These are phyloP conservation scores for Polydrusus pterygomalis DNA, from an alignment of 2,888 invertebrate genomes.

Conservation along the genomic window DNA sequence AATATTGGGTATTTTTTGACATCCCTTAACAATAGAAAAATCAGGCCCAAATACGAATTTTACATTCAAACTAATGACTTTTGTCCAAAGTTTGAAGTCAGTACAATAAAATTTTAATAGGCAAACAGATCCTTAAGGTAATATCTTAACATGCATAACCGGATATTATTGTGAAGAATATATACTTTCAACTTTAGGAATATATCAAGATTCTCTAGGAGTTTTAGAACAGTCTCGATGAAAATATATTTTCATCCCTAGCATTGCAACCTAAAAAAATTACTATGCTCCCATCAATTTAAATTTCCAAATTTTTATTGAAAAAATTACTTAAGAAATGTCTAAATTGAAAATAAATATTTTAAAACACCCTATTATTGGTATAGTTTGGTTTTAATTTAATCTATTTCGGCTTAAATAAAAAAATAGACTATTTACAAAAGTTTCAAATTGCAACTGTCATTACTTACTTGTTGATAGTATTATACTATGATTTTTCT, in stretches of 20 bases:
- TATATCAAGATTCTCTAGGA: not conserved
- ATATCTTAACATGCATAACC: too few relatives aligned
- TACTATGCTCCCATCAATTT: slow-evolving; percentile 24
- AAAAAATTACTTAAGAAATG: not conserved
- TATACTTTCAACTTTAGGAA: not conserved
- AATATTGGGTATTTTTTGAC: too few relatives aligned
- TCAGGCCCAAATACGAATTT: not conserved
- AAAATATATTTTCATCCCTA: slow-evolving; percentile 1
- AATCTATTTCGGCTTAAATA: too few relatives aligned
- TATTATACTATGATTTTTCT: too few relatives aligned
- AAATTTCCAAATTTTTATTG: not conserved
- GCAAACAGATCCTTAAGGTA: too few relatives aligned
- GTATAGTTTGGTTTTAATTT: too few relatives aligned
- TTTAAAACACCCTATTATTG: too few relatives aligned
- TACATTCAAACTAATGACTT: not conserved
- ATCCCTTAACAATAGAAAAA: too few relatives aligned
- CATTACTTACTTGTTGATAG: too few relatives aligned
- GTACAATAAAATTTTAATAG: not conserved
- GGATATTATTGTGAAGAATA: not conserved
- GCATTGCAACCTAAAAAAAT: not conserved
- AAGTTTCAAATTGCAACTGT: too few relatives aligned
- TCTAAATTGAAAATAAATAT: too few relatives aligned
- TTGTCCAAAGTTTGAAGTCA: not conserved
- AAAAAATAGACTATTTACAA: too few relatives aligned
- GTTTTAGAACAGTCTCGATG: slow-evolving; percentile 5